Evolutionary conservation across 2,797 vertebrate species (phyloP).

Genomic region (Buceros bicornis): DNA sequence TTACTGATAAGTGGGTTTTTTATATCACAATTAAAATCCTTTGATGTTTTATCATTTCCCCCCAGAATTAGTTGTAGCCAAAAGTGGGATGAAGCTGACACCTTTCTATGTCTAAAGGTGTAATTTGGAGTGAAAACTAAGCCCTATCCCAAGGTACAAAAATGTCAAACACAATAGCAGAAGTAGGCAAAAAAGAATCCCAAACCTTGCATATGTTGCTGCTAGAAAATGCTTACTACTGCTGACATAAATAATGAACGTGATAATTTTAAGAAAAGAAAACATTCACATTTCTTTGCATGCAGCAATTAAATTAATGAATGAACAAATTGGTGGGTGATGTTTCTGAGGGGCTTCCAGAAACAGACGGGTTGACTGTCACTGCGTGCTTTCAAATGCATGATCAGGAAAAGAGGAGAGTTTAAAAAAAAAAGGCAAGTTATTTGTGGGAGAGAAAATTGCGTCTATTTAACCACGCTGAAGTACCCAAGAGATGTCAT

Average conservation of each 20-base stretch:
- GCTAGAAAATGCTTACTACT: neutral
- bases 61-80: neutral
- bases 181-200: neutral
- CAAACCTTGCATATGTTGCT: neutral
- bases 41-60: neutral
- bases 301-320: neutral
- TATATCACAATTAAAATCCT: neutral
- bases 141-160: neutral
- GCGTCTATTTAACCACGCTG: neutral
- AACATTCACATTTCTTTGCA: neutral
- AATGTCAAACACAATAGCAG: neutral
- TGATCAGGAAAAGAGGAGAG: neutral
- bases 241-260: neutral
- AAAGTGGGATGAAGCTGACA: neutral
- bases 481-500: neutral
- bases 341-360: neutral
- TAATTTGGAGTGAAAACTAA: neutral
- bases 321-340: neutral
- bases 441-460: neutral
- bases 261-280: neutral
- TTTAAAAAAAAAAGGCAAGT: neutral
- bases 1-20: neutral
- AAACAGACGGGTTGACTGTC: rapidly evolving
- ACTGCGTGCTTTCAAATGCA: neutral
- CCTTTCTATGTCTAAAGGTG: neutral